A percentile compares a stretch with the other conserved stretches of the same genome.
Conservation (phyloP, 2,113 vertebrate species). For the Ramphastos sulfuratus region DNA sequence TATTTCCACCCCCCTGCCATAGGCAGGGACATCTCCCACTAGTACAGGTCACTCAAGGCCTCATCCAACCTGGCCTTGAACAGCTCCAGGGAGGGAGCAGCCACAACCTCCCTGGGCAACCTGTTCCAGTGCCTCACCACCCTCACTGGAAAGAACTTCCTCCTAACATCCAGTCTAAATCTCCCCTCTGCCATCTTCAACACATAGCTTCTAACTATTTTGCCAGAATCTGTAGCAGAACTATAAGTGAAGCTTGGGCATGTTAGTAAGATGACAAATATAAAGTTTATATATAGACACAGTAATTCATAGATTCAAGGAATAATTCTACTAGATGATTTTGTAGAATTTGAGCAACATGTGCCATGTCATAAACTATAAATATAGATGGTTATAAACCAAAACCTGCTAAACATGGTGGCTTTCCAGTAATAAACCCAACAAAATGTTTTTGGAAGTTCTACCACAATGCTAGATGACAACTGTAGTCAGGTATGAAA, state of each 20-base stretch:
- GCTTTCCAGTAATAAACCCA: background rate
- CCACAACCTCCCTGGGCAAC: too few species aligned
- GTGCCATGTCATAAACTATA: background rate
- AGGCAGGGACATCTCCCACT: too few species aligned
- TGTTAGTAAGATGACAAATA: background rate
- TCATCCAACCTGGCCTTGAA: too few species aligned
- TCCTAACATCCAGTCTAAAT: too few species aligned
- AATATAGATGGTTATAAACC: background rate
- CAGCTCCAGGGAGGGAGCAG: too few species aligned
- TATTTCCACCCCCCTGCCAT: too few species aligned
- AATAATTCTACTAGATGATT: background rate
- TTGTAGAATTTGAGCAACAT: background rate
- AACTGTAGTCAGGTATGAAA: background rate
- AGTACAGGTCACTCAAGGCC: too few species aligned
- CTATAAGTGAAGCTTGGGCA: background rate
- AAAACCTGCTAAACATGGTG: background rate
- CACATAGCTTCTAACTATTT: background rate
- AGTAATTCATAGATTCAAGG: background rate
- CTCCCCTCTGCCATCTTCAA: background rate
- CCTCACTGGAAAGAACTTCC: too few species aligned
- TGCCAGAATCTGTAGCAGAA: background rate
- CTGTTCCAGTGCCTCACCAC: too few species aligned
- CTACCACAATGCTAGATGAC: background rate
- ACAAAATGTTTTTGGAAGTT: background rate
- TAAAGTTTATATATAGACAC: background rate